These are phyloP conservation scores for Orcinus orca DNA, from an alignment of 2,113 vertebrate species.

Conservation along the genomic window DNA sequence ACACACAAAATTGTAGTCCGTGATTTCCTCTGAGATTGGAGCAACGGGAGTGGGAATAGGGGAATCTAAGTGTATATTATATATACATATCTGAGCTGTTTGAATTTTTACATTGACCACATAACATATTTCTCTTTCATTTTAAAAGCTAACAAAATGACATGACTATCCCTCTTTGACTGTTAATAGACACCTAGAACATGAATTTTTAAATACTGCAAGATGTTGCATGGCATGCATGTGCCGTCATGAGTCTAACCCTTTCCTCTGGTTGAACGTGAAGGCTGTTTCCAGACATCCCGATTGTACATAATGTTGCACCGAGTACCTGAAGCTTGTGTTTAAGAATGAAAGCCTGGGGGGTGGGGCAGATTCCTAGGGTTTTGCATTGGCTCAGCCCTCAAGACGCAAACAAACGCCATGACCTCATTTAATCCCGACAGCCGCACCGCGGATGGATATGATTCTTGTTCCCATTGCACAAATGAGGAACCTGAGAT, in stretches of 20 bases:
- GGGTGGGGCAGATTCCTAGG: neutral
- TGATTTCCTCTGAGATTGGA: neutral
- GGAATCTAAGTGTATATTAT: accelerated
- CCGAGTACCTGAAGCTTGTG: accelerated
- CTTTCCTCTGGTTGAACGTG: neutral
- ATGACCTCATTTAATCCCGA: neutral
- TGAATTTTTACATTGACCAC: neutral
- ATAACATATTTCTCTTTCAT: neutral
- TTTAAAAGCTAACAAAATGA: neutral
- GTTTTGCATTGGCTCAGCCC: neutral
- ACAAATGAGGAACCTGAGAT: neutral
- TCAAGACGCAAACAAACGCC: accelerated
- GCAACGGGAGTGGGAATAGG: accelerated
- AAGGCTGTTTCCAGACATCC: neutral
- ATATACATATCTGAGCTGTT: neutral
- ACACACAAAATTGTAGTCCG: too few relatives aligned
- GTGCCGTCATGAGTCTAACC: accelerated
- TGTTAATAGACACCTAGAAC: neutral
- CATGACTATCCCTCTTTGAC: neutral
- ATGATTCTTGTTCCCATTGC: accelerated
- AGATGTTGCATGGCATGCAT: accelerated
- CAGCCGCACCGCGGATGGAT: accelerated
- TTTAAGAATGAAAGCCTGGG: neutral
- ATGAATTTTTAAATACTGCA: neutral
- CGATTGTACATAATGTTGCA: accelerated